phyloP scores from a whole-genome alignment of 2,113 vertebrate genomes.

The Gavialis gangeticus region DNA sequence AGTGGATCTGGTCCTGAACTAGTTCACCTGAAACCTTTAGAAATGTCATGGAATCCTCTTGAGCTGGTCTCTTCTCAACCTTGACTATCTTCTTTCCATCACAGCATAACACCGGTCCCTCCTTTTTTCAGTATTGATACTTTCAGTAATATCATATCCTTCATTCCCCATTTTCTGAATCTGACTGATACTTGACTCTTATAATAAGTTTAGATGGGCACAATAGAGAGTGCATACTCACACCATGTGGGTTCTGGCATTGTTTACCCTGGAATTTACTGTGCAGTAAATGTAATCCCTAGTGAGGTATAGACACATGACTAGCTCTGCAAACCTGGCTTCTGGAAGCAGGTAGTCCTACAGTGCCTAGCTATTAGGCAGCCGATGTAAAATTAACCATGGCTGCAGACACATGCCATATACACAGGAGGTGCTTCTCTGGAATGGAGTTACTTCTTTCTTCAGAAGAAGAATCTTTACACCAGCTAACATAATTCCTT shows the following conservation, averaged over 20 bases:
- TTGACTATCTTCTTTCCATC: neutral
- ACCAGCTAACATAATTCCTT: neutral
- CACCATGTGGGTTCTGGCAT: no score
- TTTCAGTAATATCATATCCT: no score
- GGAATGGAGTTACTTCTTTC: neutral
- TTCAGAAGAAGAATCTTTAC: neutral
- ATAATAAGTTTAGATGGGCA: neutral
- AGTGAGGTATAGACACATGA: no score
- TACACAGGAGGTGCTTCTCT: no score
- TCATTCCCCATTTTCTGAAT: no score
- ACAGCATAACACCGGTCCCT: neutral
- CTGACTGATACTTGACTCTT: neutral
- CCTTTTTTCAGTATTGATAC: neutral
- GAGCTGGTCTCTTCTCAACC: neutral
- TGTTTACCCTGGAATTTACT: no score
- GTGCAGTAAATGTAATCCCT: no score
- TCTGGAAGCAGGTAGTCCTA: no score
- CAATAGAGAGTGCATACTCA: neutral
- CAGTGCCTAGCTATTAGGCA: no score
- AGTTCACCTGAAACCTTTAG: neutral
- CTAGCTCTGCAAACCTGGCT: no score
- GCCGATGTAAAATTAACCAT: no score
- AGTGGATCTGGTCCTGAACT: neutral
- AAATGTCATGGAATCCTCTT: neutral
- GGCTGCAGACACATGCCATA: no score